Evolutionary conservation across 2,888 invertebrate genomes (phyloP).

Genomic region (Drosophila pseudotalamancana): DNA sequence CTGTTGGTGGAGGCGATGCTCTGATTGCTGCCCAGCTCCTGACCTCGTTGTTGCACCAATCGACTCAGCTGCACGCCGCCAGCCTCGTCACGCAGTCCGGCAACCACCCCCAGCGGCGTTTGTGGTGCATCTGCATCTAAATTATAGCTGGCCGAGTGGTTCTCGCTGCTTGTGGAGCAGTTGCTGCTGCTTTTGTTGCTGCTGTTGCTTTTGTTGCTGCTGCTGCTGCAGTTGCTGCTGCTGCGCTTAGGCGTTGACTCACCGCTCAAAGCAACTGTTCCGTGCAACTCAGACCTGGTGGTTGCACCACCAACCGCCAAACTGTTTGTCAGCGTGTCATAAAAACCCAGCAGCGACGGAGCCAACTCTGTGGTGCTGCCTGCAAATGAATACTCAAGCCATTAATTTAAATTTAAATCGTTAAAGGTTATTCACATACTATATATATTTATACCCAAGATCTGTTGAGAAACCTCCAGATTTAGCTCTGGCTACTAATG

Average conservation of each 20-base stretch:
- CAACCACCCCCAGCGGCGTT: slow-evolving; percentile 52
- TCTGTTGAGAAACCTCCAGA: too few species aligned
- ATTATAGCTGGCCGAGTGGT: slow-evolving; percentile 55
- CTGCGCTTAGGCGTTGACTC: slow-evolving; percentile 65
- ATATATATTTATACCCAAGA: background rate
- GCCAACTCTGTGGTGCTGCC: slow-evolving; percentile 94
- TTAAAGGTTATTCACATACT: background rate
- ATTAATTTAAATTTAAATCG: background rate
- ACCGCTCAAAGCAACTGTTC: slow-evolving; percentile 52
- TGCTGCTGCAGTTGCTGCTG: slow-evolving; percentile 47
- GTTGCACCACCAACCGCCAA: slow-evolving; percentile 67
- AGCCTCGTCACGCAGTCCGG: slow-evolving; percentile 62
- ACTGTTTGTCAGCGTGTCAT: slow-evolving; percentile 89
- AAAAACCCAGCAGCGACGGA: slow-evolving; percentile 93
- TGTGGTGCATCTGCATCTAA: slow-evolving; percentile 20
- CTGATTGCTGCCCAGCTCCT: slow-evolving; percentile 61
- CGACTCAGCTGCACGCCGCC: slow-evolving; percentile 69
- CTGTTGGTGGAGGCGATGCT: slow-evolving; percentile 55
- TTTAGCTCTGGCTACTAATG: too few species aligned
- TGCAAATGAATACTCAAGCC: slow-evolving; percentile 85
- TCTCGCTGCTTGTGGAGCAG: slow-evolving; percentile 64
- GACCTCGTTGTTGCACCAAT: slow-evolving; percentile 49
- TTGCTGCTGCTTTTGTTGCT: slow-evolving; percentile 38
- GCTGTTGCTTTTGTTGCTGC: slow-evolving; percentile 16
- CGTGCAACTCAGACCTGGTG: slow-evolving; percentile 29